A percentile compares a stretch with the other conserved stretches of the same genome.
These are phyloP conservation scores for Eurystomus glaucurus DNA, from an alignment of 2,797 vertebrate species.

Conservation along the genomic window DNA sequence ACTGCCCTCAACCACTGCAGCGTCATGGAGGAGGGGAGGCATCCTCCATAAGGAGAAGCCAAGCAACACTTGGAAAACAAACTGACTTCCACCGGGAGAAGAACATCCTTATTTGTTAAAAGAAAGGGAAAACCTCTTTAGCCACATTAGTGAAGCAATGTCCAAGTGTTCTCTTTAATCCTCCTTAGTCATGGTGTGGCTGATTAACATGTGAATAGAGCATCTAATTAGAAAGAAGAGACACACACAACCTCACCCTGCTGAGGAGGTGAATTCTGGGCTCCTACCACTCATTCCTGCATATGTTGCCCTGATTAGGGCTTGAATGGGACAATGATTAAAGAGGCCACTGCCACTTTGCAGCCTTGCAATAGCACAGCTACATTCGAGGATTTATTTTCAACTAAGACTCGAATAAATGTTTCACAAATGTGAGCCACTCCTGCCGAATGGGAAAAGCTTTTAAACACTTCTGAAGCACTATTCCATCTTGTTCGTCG, in stretches of 20 bases:
- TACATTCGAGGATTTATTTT: conserved; percentile 77
- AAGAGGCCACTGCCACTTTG: conserved; percentile 71
- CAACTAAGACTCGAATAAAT: conserved; percentile 78
- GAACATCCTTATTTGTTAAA: background rate
- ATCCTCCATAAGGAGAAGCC: background rate
- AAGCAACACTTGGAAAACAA: background rate
- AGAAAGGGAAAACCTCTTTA: conserved; percentile 16
- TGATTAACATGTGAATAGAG: conserved; percentile 77
- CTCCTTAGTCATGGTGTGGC: conserved; percentile 51
- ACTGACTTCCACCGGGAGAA: background rate
- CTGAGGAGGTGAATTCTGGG: conserved; percentile 58
- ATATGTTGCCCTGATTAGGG: conserved; percentile 77
- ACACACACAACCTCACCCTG: conserved; percentile 17
- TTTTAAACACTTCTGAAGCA: conserved; percentile 52
- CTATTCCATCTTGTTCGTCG: background rate
- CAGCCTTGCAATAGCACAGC: conserved; percentile 59
- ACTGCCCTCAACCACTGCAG: accelerated
- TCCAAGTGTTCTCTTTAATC: conserved; percentile 50
- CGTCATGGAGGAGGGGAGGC: background rate
- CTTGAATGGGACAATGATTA: conserved; percentile 81
- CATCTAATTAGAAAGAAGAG: conserved; percentile 73
- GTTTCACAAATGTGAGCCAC: conserved; percentile 79
- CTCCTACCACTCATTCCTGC: conserved; percentile 56
- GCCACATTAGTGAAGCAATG: conserved; percentile 3
- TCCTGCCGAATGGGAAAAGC: conserved; percentile 60